phyloP scores from a whole-genome alignment of 2,797 vertebrate genomes.

The Zenarchopterus dispar region DNA sequence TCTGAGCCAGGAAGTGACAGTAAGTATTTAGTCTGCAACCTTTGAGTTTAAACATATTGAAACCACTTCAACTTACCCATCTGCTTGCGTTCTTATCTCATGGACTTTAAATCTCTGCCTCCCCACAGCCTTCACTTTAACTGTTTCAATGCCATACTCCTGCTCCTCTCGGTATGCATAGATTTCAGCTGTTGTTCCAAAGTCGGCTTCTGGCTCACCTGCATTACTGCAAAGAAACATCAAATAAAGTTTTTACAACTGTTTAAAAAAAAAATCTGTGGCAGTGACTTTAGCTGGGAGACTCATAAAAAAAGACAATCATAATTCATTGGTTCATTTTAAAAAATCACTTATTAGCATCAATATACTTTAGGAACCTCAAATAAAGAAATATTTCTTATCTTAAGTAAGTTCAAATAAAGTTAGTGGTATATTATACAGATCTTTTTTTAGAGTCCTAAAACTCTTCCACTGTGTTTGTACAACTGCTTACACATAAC shows the following conservation, averaged over 20 bases:
- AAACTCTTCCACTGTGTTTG: too few species aligned
- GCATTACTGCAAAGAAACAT: slow-evolving; percentile 58
- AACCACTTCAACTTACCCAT: slow-evolving; percentile 87
- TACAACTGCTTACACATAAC: too few species aligned
- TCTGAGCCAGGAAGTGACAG: slow-evolving; percentile 1
- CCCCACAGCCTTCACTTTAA: slow-evolving; percentile 97
- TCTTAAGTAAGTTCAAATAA: too few species aligned
- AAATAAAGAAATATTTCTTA: too few species aligned
- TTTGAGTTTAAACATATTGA: slow-evolving; percentile 21
- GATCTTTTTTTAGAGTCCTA: too few species aligned
- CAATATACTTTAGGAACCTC: too few species aligned
- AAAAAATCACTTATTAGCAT: too few species aligned
- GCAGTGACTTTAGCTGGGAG: too few species aligned
- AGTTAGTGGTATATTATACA: too few species aligned
- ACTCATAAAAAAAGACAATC: too few species aligned
- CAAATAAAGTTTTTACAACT: background rate
- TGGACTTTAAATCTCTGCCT: slow-evolving; percentile 97
- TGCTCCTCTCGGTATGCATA: slow-evolving; percentile 96
- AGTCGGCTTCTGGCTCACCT: slow-evolving; percentile 80
- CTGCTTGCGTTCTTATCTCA: slow-evolving; percentile 94
- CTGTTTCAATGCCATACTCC: slow-evolving; percentile 95
- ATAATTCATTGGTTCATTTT: too few species aligned
- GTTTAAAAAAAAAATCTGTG: too few species aligned
- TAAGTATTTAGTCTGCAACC: background rate
- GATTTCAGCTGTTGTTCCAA: slow-evolving; percentile 98